Percentiles rank a stretch among this genome's conserved stretches.
Conservation (phyloP, 2,888 invertebrate genomes). For the Lithosia quadra region DNA sequence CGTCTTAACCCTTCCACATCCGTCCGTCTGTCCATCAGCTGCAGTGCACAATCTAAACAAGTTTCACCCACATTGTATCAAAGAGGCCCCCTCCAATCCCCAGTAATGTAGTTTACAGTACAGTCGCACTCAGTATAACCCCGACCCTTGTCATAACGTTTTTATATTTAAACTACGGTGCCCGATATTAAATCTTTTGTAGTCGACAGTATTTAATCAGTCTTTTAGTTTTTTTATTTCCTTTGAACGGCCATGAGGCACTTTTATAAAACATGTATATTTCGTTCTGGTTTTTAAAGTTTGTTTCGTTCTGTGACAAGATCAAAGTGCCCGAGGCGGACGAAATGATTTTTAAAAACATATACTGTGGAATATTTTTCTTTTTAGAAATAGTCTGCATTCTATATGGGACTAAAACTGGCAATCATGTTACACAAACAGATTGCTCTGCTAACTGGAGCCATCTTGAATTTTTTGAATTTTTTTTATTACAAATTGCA, state of each 20-base stretch:
- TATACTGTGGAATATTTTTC: neutral
- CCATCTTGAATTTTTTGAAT: too few relatives aligned
- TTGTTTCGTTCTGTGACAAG: neutral
- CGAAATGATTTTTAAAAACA: neutral
- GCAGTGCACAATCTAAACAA: constrained; percentile 76
- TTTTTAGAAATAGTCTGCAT: too few relatives aligned
- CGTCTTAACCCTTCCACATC: constrained; percentile 34
- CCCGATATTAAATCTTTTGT: constrained; percentile 57
- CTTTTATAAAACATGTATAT: constrained; percentile 5
- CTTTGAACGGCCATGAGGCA: constrained; percentile 14
- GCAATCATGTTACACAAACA: too few relatives aligned
- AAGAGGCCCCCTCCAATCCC: constrained; percentile 64
- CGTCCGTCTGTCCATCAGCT: constrained; percentile 67
- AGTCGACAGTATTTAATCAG: constrained; percentile 37
- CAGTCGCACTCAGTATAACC: constrained; percentile 21
- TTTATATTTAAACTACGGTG: constrained; percentile 36
- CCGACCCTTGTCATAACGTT: constrained; percentile 31
- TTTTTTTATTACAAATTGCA: too few relatives aligned
- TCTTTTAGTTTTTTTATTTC: constrained; percentile 16
- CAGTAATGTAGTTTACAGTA: constrained; percentile 67
- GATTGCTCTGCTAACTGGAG: too few relatives aligned
- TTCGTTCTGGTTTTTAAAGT: neutral
- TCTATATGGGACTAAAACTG: too few relatives aligned
- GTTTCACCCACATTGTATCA: constrained; percentile 68
- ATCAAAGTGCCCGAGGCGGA: neutral